phyloP scores from a whole-genome alignment of 2,888 invertebrate species.

The Augiades crinisus region DNA sequence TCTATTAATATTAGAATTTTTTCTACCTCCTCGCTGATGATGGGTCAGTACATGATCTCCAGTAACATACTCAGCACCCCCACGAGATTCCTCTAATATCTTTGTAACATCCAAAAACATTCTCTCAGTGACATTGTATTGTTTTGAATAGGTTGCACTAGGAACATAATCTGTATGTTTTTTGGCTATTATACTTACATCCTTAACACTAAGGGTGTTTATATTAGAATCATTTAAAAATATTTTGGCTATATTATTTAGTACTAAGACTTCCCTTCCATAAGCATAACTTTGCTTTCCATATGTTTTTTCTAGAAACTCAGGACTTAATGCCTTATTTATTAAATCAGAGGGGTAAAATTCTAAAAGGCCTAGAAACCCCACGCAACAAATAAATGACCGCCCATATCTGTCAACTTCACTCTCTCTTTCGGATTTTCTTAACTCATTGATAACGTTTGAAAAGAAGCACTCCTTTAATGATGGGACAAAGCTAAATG shows the following conservation, averaged over 20 bases:
- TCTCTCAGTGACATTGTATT: conserved; percentile 78
- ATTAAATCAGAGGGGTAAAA: conserved; percentile 83
- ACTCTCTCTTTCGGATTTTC: conserved; percentile 65
- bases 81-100: conserved; percentile 66
- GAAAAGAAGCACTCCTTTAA: conserved; percentile 59
- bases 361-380: conserved; percentile 80
- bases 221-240: conserved; percentile 82
- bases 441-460: conserved; percentile 72
- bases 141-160: conserved; percentile 65
- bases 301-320: conserved; percentile 80
- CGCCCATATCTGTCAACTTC: conserved; percentile 83
- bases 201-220: conserved; percentile 70
- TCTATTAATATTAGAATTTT: too few relatives aligned
- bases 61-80: conserved; percentile 66
- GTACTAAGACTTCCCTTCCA: conserved; percentile 82
- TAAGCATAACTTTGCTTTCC: conserved; percentile 64
- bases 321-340: conserved; percentile 75
- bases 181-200: conserved; percentile 78
- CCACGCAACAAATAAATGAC: conserved; percentile 81
- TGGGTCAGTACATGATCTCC: conserved; percentile 85
- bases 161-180: conserved; percentile 83
- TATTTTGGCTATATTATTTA: conserved; percentile 83
- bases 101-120: conserved; percentile 82
- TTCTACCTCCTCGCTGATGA: conserved; percentile 81
- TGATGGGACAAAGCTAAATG: conserved; percentile 81